Percentiles rank a stretch among this genome's conserved stretches.
Conservation (phyloP, 2,888 invertebrate genomes). For the Platycnemis pennipes region DNA sequence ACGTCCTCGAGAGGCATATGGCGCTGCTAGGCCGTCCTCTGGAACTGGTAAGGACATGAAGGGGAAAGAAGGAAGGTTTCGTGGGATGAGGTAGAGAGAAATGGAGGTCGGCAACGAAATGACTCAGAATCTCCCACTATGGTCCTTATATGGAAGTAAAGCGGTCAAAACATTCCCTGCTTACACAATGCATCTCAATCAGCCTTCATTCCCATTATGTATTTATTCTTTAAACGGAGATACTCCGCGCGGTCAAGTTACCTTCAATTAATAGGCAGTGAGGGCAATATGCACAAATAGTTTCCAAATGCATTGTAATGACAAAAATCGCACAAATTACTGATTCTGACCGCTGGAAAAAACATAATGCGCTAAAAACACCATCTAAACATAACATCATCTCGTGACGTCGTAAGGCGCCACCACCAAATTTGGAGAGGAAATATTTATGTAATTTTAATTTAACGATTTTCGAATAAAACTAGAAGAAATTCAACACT, state of each 20-base stretch:
- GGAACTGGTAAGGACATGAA: constrained; percentile 57
- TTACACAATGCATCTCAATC: constrained; percentile 60
- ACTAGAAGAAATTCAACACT: no score
- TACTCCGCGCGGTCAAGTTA: neutral
- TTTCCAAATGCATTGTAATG: no score
- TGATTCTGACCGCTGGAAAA: no score
- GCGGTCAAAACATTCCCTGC: constrained; percentile 62
- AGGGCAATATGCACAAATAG: no score
- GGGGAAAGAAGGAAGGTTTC: constrained; percentile 21
- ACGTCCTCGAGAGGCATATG: constrained; percentile 67
- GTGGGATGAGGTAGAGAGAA: constrained; percentile 30
- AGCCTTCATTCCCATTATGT: constrained; percentile 28
- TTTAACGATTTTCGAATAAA: no score
- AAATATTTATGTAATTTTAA: no score
- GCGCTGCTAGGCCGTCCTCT: constrained; percentile 50
- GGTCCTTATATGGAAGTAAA: constrained; percentile 62
- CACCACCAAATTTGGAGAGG: no score
- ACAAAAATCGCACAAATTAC: no score
- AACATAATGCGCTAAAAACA: no score
- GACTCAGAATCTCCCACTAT: constrained; percentile 61
- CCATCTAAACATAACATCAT: no score
- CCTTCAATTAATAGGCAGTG: no score
- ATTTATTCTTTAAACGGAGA: neutral
- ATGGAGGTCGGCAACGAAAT: constrained; percentile 59
- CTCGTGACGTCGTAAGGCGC: no score